phyloP scores from a whole-genome alignment of 2,797 vertebrate species.

The Catharus ustulatus region DNA sequence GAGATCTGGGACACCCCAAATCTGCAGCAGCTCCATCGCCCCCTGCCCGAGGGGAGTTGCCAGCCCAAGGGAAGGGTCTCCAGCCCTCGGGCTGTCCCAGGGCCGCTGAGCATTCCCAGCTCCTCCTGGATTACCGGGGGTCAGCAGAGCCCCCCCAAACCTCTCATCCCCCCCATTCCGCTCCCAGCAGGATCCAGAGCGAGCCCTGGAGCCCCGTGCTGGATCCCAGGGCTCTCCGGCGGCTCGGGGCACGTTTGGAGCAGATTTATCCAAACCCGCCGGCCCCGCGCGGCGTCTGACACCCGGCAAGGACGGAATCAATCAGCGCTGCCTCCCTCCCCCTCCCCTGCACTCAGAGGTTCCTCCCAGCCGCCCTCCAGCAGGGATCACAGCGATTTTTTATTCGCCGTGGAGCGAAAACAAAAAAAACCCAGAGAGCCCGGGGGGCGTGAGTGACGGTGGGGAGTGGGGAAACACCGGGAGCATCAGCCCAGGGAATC shows the following conservation, averaged over 20 bases:
- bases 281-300: too few species aligned
- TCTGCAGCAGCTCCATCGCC: rapidly evolving
- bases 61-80: not conserved
- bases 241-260: conserved; percentile 52
- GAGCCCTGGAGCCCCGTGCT: conserved; percentile 62
- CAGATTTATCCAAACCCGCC: conserved; percentile 56
- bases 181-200: conserved; percentile 50
- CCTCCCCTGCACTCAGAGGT: not conserved
- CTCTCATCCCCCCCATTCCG: not conserved
- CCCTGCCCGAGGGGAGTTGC: not conserved
- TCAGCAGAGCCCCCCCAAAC: not conserved
- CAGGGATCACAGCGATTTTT: not conserved
- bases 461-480: not conserved
- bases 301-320: conserved; percentile 33
- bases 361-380: conserved; percentile 38
- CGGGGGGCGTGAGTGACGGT: too few species aligned
- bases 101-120: not conserved
- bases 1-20: too few species aligned
- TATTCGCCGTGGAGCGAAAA: not conserved
- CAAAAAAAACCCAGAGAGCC: too few species aligned
- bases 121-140: not conserved
- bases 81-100: too few species aligned
- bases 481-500: not conserved
- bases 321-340: conserved; percentile 12
- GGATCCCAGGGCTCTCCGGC: conserved; percentile 69